Percentiles rank a stretch among this genome's conserved stretches.
phyloP scores from a whole-genome alignment of 2,113 vertebrate genomes.

The Stigmatopora argus region DNA sequence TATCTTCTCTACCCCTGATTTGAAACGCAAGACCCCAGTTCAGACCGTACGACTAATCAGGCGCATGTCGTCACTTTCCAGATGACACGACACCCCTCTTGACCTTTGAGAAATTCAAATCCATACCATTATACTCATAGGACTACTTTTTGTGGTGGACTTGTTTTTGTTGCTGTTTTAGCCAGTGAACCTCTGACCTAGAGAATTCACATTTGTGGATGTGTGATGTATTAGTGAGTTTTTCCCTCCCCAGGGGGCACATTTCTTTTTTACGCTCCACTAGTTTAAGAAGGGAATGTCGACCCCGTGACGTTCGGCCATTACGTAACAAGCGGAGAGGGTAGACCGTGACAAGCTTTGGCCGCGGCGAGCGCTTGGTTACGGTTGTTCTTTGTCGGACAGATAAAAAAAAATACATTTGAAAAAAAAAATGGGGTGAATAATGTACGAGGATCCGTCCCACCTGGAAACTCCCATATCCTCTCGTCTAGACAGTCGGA shows the following conservation, averaged over 20 bases:
- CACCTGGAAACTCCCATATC: conserved; percentile 1
- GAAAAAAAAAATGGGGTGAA: neutral
- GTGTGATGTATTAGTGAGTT: conserved; percentile 32
- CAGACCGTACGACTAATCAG: conserved; percentile 10
- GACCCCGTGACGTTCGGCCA: conserved; percentile 22
- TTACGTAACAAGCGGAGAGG: conserved; percentile 31
- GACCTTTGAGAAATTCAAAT: conserved; percentile 45
- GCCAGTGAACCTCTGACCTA: conserved; percentile 22
- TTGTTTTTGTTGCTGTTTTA: conserved; percentile 39
- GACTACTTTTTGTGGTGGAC: conserved; percentile 40
- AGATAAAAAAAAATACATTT: neutral
- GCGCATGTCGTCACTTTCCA: conserved; percentile 28
- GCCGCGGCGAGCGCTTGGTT: conserved; percentile 14
- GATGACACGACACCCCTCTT: conserved; percentile 22
- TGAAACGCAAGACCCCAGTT: conserved; percentile 16
- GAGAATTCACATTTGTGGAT: conserved; percentile 10
- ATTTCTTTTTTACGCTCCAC: conserved; percentile 28
- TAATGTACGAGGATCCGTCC: conserved; percentile 1
- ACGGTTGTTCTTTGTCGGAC: neutral
- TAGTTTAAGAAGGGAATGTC: conserved; percentile 23
- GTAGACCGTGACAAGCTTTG: conserved; percentile 13
- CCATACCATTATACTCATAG: conserved; percentile 33
- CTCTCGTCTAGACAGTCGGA: neutral
- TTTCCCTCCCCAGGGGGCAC: conserved; percentile 38
- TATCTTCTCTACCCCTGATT: neutral